A percentile compares a stretch with the other conserved stretches of the same genome.
phyloP scores from a whole-genome alignment of 30 jellyfish, hydroid and myxozoan genomes.

The Turritopsis dohrnii region DNA sequence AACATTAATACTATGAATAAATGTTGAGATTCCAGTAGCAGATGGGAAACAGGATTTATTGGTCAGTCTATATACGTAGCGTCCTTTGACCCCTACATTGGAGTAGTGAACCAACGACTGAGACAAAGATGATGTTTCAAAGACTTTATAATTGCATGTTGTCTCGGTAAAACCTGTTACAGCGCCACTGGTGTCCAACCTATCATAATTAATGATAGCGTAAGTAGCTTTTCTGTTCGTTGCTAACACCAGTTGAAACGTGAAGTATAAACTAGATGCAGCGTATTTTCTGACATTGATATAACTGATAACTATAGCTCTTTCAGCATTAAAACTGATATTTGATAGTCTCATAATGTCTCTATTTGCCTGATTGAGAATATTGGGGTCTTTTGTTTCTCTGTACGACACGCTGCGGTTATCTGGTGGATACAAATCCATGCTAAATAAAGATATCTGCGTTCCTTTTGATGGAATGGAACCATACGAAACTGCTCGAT shows the following conservation, averaged over 20 bases:
- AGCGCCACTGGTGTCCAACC: background rate
- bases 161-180: background rate
- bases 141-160: background rate
- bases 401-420: background rate
- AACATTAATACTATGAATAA: background rate
- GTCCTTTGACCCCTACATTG: background rate
- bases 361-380: background rate
- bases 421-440: background rate
- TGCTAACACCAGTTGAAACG: background rate
- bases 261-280: background rate
- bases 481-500: background rate
- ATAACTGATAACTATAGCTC: background rate
- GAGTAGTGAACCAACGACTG: background rate
- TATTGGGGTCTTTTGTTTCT: background rate
- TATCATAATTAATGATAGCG: constrained; percentile 8
- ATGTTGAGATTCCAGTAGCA: background rate
- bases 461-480: background rate
- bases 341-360: background rate
- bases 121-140: background rate
- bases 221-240: background rate
- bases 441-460: background rate
- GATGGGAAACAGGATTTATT: background rate
- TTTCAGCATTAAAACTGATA: background rate
- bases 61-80: background rate
- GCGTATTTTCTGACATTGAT: background rate